Base-by-base conservation (phyloP, 2,113 vertebrate species). In the Bubo bubo region DNA sequence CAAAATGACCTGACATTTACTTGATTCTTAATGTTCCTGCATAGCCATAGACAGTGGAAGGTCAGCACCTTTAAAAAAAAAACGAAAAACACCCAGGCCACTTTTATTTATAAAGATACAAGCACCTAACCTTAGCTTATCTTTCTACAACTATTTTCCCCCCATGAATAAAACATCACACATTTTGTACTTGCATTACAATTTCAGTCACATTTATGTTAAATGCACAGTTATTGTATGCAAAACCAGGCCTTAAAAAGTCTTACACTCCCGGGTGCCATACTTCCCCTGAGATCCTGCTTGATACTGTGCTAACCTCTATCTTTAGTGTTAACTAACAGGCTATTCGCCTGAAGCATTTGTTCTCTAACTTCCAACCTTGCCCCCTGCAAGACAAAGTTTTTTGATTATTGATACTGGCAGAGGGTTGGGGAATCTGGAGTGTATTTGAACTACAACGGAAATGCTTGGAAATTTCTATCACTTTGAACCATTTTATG, bases 281-380 rank as follows among this genome's bases (percentile, higher is more conserved):
- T 18, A 62, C 34, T 45, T 79, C 55, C 55, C 52, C 55, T 37
- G 74, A 86, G 93, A 95, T 74, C 72, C 37, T 76, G 59, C 77
- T 77, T 76, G 71, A 80, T 82, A 53, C 34, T 52, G 14, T 32
- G 64, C 59, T 84, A 91, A 82, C 94, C 73, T n/a, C 34, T 68
- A 53, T 75, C 45, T 88, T 89, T 30, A 56, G 21, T 76, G 41
- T 79, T 86, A 85, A 68, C 68, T 71, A 89, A 49, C 49, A 89
- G 73, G 91, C 64, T 60, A 56, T 63, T 91, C 84, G 52, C 86
- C 83, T 93, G 66, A 79, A 96, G 85, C 79, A 80, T 81, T 86
- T 95, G 49, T 81, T 95, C 68, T 89, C 72, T 39, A 81, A 34
- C 43, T 88, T 83, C 55, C 68, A 92, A 43, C 20, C 50, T 59